Percentiles rank a stretch among this genome's conserved stretches.
phyloP scores from a whole-genome alignment of 1,140 invertebrate species.

The Archivesica marissinica region DNA sequence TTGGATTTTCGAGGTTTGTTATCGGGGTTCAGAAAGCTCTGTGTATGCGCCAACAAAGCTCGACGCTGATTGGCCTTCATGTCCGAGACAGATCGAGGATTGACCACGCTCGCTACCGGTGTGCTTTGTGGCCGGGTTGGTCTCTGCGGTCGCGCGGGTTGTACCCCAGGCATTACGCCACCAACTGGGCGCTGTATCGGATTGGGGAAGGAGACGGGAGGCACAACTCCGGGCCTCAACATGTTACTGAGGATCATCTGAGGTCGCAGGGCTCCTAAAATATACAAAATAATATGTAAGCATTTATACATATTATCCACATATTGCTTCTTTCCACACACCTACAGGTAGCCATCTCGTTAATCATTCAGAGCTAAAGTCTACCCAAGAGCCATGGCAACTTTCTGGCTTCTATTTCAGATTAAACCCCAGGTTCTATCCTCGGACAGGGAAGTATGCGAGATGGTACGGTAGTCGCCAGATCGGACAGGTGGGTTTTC shows the following conservation, averaged over 20 bases:
- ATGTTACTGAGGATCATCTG: constrained; percentile 72
- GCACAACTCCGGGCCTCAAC: constrained; percentile 58
- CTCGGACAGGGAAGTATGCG: too few relatives aligned
- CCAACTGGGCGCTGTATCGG: constrained; percentile 74
- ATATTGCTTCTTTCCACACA: too few relatives aligned
- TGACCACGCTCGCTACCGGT: not conserved
- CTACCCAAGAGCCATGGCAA: too few relatives aligned
- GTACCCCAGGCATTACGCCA: constrained; percentile 3
- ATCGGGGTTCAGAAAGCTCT: constrained; percentile 76
- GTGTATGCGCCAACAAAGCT: constrained; percentile 72
- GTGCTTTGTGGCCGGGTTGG: not conserved
- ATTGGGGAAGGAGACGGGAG: constrained; percentile 68
- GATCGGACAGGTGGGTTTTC: too few relatives aligned
- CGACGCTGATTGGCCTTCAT: constrained; percentile 73
- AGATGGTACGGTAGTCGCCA: too few relatives aligned
- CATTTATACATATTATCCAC: too few relatives aligned
- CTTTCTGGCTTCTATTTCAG: too few relatives aligned
- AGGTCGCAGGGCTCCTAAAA: constrained; percentile 60
- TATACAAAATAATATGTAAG: not conserved
- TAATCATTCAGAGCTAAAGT: too few relatives aligned
- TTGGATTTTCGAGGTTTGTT: constrained; percentile 65
- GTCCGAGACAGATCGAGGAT: not conserved
- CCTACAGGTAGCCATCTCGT: too few relatives aligned
- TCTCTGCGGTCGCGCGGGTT: constrained; percentile 4
- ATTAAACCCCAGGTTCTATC: too few relatives aligned